phyloP scores from a whole-genome alignment of 37 sponge, comb jelly and placozoan genomes.

The Dysidea cf. avara region DNA sequence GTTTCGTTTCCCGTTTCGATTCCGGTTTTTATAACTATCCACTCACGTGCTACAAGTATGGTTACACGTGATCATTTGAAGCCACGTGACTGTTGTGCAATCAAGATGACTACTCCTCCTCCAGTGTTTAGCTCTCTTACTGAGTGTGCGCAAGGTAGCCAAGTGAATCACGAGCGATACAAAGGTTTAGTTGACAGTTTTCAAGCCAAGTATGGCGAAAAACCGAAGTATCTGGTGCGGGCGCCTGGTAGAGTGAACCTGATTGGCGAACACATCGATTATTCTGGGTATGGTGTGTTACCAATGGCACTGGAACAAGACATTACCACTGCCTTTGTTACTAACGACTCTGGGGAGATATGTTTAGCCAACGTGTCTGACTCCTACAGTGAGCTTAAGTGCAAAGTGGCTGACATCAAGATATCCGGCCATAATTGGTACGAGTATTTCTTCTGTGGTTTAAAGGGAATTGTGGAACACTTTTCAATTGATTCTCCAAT shows the following conservation, averaged over 20 bases:
- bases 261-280: slow-evolving; percentile 99
- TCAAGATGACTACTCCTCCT: slow-evolving; percentile 1
- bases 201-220: slow-evolving; percentile 27
- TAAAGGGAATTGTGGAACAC: slow-evolving; percentile 60
- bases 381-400: slow-evolving; percentile 27
- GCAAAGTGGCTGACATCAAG: slow-evolving; percentile 9
- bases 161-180: slow-evolving; percentile 51
- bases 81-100: no score
- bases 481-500: slow-evolving; percentile 1
- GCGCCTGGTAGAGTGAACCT: slow-evolving; percentile 98
- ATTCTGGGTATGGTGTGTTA: slow-evolving; percentile 94
- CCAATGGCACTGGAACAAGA: slow-evolving; percentile 96
- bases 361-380: slow-evolving; percentile 39
- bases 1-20: no score
- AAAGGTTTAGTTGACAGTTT: slow-evolving; percentile 34
- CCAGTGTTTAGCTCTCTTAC: slow-evolving; percentile 38
- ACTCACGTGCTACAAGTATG: no score
- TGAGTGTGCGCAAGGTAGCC: slow-evolving; percentile 51
- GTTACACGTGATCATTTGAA: no score
- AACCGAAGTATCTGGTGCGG: slow-evolving; percentile 72
- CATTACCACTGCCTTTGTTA: slow-evolving; percentile 58
- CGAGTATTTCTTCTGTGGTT: slow-evolving; percentile 87
- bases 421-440: slow-evolving; percentile 62
- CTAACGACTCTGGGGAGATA: slow-evolving; percentile 16
- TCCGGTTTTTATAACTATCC: no score